A percentile compares a stretch with the other conserved stretches of the same genome.
Conservation (phyloP, 2,113 vertebrate species). For the Notechis scutatus region DNA sequence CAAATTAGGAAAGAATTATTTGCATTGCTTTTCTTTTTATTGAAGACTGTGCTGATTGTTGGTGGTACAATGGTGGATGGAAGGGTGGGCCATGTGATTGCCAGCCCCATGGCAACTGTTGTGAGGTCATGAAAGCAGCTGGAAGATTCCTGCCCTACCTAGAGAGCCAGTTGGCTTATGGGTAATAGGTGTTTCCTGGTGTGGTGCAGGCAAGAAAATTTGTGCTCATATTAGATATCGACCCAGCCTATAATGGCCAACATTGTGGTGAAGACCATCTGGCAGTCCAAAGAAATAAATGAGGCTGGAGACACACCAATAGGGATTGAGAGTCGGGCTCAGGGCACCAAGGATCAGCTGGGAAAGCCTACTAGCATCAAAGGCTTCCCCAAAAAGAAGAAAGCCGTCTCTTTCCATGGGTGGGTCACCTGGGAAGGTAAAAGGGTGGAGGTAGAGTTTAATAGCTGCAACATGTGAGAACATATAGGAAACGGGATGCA, state of each 20-base stretch:
- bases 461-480: not conserved
- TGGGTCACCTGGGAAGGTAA: constrained; percentile 44
- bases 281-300: constrained; percentile 67
- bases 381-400: constrained; percentile 60
- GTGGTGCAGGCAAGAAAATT: not conserved
- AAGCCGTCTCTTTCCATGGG: constrained; percentile 66
- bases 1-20: not conserved
- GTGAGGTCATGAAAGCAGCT: constrained; percentile 11
- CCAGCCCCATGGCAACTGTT: not conserved
- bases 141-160: not conserved
- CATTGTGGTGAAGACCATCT: constrained; percentile 66
- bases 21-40: not conserved
- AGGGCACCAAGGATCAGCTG: constrained; percentile 44
- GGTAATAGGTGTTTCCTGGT: constrained; percentile 5
- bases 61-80: not conserved
- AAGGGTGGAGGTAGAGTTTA: constrained; percentile 22
- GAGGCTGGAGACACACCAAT: constrained; percentile 57
- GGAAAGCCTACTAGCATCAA: constrained; percentile 41
- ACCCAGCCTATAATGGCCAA: constrained; percentile 48
- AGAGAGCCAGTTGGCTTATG: constrained; percentile 8
- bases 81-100: not conserved
- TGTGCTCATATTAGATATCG: not conserved
- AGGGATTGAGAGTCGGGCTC: constrained; percentile 41
- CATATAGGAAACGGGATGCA: not conserved
- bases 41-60: not conserved